phyloP scores from a whole-genome alignment of 2,797 vertebrate genomes.

The Corythornis leucogaster region DNA sequence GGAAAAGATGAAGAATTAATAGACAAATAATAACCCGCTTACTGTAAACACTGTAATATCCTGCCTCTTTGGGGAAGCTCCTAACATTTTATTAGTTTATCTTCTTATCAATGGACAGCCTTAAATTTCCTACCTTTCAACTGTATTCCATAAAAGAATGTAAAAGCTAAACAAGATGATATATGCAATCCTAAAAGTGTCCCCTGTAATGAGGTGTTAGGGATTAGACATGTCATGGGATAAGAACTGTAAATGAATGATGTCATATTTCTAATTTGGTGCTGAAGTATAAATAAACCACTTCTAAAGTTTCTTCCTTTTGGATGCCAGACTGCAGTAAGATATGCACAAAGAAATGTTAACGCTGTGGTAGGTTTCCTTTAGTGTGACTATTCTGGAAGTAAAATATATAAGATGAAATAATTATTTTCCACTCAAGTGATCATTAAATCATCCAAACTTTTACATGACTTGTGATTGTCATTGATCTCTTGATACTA shows the following conservation, averaged over 20 bases:
- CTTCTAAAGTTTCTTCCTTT: constrained; percentile 75
- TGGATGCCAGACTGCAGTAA: constrained; percentile 76
- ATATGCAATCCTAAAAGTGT: constrained; percentile 80
- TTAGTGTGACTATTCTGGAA: constrained; percentile 38
- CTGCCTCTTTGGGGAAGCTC: constrained; percentile 73
- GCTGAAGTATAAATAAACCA: constrained; percentile 84
- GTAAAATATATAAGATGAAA: constrained; percentile 24
- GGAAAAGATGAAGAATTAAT: constrained; percentile 55
- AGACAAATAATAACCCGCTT: constrained; percentile 70
- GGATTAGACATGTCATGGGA: constrained; percentile 78
- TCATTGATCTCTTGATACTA: constrained; percentile 20
- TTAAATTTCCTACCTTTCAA: constrained; percentile 80
- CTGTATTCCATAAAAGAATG: constrained; percentile 80
- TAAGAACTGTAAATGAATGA: constrained; percentile 84
- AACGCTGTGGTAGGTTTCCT: constrained; percentile 53
- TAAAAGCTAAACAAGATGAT: constrained; percentile 81
- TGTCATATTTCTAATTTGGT: constrained; percentile 82
- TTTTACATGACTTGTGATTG: constrained; percentile 17
- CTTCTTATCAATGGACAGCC: constrained; percentile 76
- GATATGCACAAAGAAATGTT: constrained; percentile 70
- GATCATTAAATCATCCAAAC: constrained; percentile 40
- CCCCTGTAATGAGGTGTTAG: constrained; percentile 81
- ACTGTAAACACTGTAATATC: constrained; percentile 67
- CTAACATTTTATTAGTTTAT: constrained; percentile 77
- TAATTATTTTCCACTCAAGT: constrained; percentile 7